Base-by-base conservation (phyloP, 1,140 invertebrate species). In the Drosophila melanica region DNA sequence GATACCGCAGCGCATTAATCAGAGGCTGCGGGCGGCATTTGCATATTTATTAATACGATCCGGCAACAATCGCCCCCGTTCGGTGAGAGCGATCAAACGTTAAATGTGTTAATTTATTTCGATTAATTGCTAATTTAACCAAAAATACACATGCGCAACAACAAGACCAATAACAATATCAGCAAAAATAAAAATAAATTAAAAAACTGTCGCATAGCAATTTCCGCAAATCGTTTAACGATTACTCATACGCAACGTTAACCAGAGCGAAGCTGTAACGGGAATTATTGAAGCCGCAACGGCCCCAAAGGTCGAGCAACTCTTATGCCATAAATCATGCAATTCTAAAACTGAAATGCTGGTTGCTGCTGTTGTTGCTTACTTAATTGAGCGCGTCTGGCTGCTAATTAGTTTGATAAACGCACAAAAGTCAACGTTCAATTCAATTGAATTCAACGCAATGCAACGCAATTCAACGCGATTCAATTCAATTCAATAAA, bases 61-160 rank as follows among this genome's bases (percentile, higher is more conserved):
- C 3, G 51, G 41, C 39, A 39, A 48, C 33, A 54, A 44, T 44
- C 33, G 58, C 53, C 23, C 30, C 20, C 23, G 54, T 20, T 65
- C 37, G 14, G 48, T 10, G 48, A 33, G 27, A 51, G 48, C 30
- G 44, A 66, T 58, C 51, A 42, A 63, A 74, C 59, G 53, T 48
- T 51, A 70, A 84, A 70, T 77, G 72, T 75, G 77, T 77, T 86
- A 78, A 85, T 86, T 85, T 85, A 86, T 78, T 68, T 62, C 74
- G 78, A 81, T 85, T 85, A 85, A 86, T 86, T 86, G 78, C 68
- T 75, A 78, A 85, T 81, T 85, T 86, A 41, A 62, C 71, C 58
- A 70, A 69, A 68, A 50, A 63, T 50, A 60, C 20, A 53, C 54
- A 59, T 4, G 23, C 7, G 12, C 18, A 64, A 35, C n/a, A 67